These are phyloP conservation scores for Drosophila nebulosa DNA, from an alignment of 1,140 invertebrate species.

Conservation along the genomic window DNA sequence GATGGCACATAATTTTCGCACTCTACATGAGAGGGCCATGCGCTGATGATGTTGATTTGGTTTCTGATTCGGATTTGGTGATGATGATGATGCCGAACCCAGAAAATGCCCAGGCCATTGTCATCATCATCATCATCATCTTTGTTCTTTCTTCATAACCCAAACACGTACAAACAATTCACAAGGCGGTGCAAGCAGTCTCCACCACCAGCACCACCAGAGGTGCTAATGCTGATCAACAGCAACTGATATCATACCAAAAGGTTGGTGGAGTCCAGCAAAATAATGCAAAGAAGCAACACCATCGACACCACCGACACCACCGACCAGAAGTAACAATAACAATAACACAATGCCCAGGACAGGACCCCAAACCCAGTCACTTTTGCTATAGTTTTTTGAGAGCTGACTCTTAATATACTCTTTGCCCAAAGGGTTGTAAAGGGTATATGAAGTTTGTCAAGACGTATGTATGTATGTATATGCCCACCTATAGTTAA, in stretches of 20 bases:
- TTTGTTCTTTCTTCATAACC: slow-evolving; percentile 64
- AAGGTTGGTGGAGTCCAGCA: slow-evolving; percentile 26
- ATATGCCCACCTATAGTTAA: no score
- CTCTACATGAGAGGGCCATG: slow-evolving; percentile 25
- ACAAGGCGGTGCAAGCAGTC: slow-evolving; percentile 48
- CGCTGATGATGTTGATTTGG: slow-evolving; percentile 14
- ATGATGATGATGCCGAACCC: slow-evolving; percentile 41
- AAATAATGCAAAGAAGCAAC: slow-evolving; percentile 71
- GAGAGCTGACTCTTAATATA: slow-evolving; percentile 12
- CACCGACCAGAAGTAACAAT: slow-evolving; percentile 15
- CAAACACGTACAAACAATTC: slow-evolving; percentile 71
- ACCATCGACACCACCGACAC: slow-evolving; percentile 6
- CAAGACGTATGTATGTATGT: not conserved
- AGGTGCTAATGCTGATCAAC: slow-evolving; percentile 78
- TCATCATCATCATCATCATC: not conserved
- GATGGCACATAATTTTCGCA: slow-evolving; percentile 66
- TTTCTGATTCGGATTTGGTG: slow-evolving; percentile 24
- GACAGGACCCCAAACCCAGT: slow-evolving; percentile 21
- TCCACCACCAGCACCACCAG: slow-evolving; percentile 50
- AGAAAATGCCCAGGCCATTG: not conserved
- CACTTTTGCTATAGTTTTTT: slow-evolving; percentile 53
- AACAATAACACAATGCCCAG: slow-evolving; percentile 46
- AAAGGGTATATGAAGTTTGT: not conserved
- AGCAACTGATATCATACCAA: slow-evolving; percentile 63
- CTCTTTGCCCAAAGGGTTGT: not conserved